Evolutionary conservation across 2,888 invertebrate genomes (phyloP), one percentile per base, ranked within the genome.

Genomic region (Acronicta psi): DNA sequence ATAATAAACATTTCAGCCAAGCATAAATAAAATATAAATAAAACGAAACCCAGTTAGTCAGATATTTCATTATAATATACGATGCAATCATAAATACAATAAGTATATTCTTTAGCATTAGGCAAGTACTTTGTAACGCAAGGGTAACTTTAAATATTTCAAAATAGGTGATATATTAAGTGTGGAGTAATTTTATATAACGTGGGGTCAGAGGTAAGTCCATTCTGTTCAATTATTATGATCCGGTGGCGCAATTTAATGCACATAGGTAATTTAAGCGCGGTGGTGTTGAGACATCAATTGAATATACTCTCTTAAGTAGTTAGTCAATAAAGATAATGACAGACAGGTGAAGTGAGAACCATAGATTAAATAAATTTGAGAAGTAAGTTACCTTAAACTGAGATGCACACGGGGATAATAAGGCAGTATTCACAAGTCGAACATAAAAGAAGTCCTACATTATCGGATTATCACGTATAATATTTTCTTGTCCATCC

Each of bases 121-220:
- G n/a, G 58, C 44, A 73, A 73, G 42, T 42, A 40, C 37, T 31
- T 25, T 17, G 51, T 67, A 67, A 68, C 18, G 67, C 73, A 52
- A 68, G 63, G 68, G 58, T 56, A 62, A 53, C 41, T 60, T 41
- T 55, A 38, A 29, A 40, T 2, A 49, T 67, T 73, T 38, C 68
- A 57, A 74, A 74, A 73, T 58, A 52, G 50, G 50, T 6, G 43
- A 54, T 8, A 58, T 54, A 58, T 47, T 58, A 58, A 38, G 50
- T 59, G 45, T 68, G 59, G 37, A 59, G 69, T 52, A 63, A 68
- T 64, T 68, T 64, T 44, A 59, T 51, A 14, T 56, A 44, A 53
- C 2, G 11, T 40, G 42, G 37, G 69, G 64, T 68, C 69, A 69
- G 18, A 69, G 69, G 64, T 64, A 17, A 56, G 25, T 25, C 41